phyloP scores from a whole-genome alignment of 2,113 vertebrate species.

The Nibea albiflora region DNA sequence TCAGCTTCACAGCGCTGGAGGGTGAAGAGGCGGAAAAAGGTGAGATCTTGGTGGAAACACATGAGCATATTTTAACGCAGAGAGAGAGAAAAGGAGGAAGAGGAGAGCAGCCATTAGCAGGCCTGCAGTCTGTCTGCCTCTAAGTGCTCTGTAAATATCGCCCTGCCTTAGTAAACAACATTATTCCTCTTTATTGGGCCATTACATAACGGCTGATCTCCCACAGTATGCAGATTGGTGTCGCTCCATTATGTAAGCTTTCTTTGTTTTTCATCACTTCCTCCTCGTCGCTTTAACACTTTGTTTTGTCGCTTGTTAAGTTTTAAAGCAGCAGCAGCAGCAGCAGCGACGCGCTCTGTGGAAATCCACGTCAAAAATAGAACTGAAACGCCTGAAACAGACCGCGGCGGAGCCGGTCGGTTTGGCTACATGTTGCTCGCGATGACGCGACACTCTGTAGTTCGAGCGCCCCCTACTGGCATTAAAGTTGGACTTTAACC shows the following conservation, averaged over 20 bases:
- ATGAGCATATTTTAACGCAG: background rate
- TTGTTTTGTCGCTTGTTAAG: too few species aligned
- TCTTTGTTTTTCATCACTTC: background rate
- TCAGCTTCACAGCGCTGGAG: conserved; percentile 51
- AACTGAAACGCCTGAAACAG: too few species aligned
- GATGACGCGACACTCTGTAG: too few species aligned
- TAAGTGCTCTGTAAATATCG: conserved; percentile 55
- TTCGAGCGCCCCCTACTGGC: background rate
- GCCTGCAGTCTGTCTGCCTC: conserved; percentile 24
- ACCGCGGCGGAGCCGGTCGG: too few species aligned
- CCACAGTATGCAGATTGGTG: conserved; percentile 44
- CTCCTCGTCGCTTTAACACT: background rate
- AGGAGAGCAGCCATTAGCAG: conserved; percentile 42
- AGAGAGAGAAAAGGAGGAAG: background rate
- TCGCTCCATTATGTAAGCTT: conserved; percentile 48
- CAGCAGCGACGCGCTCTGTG: too few species aligned
- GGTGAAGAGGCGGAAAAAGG: conserved; percentile 47
- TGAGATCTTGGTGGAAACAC: conserved; percentile 18
- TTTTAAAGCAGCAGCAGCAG: too few species aligned
- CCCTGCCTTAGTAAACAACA: conserved; percentile 52
- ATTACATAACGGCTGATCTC: conserved; percentile 35
- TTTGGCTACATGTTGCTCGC: too few species aligned
- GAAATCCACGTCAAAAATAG: too few species aligned
- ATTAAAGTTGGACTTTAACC: background rate
- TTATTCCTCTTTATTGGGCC: conserved; percentile 49